Percentiles rank a stretch among this genome's conserved stretches.
phyloP scores from a whole-genome alignment of 92 coral and sea anemone species.

The Actinernus sp. region DNA sequence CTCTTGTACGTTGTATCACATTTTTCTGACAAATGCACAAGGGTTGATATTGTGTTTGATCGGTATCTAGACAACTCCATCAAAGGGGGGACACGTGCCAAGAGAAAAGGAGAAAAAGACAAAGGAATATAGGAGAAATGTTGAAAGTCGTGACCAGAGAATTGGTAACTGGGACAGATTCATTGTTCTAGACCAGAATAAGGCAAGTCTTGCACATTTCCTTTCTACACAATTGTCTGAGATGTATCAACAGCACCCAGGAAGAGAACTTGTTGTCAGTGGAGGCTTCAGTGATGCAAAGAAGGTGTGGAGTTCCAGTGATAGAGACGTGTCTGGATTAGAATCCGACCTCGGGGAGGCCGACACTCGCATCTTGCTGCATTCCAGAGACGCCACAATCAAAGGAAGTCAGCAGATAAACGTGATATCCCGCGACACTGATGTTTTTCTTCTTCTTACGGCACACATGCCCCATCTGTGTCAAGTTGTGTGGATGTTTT shows the following conservation, averaged over 20 bases:
- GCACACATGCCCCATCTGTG: conserved; percentile 66
- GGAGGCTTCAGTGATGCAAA: conserved; percentile 54
- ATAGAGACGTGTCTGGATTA: conserved; percentile 19
- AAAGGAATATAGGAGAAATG: too few relatives aligned
- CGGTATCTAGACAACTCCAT: too few relatives aligned
- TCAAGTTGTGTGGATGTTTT: conserved; percentile 64
- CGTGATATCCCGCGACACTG: conserved; percentile 62
- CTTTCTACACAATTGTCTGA: conserved; percentile 27
- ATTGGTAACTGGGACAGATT: too few relatives aligned
- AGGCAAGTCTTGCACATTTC: too few relatives aligned
- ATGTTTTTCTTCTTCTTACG: conserved; percentile 62
- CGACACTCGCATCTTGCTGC: conserved; percentile 66
- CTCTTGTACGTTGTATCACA: too few relatives aligned
- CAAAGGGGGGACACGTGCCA: too few relatives aligned
- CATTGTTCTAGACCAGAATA: too few relatives aligned
- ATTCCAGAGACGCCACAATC: conserved; percentile 61
- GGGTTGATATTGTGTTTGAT: conserved; percentile 74
- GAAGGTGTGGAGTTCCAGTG: conserved; percentile 54
- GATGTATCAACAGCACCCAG: conserved; percentile 18
- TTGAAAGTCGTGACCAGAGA: too few relatives aligned
- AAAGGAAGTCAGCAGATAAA: conserved; percentile 64
- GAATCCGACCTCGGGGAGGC: conserved; percentile 70
- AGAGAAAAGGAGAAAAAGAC: too few relatives aligned
- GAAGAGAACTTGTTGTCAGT: conserved; percentile 60
- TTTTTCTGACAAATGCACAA: conserved; percentile 56